Conservation (phyloP, 2,113 vertebrate species). For the Anguilla japonica region DNA sequence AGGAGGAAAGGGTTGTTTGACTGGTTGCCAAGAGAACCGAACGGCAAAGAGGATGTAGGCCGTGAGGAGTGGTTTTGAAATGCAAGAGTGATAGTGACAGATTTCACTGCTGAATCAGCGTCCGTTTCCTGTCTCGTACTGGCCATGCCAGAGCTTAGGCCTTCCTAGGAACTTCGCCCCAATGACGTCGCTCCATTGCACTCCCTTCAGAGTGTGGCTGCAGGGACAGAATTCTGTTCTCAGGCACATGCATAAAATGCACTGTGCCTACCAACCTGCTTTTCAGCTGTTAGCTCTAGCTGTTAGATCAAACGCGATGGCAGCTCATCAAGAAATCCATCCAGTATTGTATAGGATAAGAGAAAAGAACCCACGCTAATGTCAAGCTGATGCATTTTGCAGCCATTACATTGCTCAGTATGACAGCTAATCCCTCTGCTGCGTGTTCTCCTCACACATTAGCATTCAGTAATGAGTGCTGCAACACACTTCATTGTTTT, state of each 20-base stretch:
- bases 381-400: neutral
- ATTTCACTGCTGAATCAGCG: constrained; percentile 14
- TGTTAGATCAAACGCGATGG: neutral
- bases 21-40: constrained; percentile 13
- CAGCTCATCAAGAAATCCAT: neutral
- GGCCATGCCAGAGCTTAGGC: constrained; percentile 33
- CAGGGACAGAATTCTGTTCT: constrained; percentile 27
- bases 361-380: neutral
- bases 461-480: neutral
- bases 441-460: neutral
- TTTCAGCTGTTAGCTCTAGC: neutral
- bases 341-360: neutral
- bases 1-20: neutral
- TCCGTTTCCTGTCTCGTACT: constrained; percentile 32
- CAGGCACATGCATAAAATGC: neutral
- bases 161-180: constrained; percentile 34
- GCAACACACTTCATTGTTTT: neutral
- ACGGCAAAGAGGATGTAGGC: neutral
- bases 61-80: neutral
- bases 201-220: constrained; percentile 35
- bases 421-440: neutral
- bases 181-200: neutral
- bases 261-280: neutral
- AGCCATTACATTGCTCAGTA: neutral
- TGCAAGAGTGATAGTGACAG: neutral